phyloP scores from a whole-genome alignment of 2,888 invertebrate species.

The Meiosimyza decipiens region DNA sequence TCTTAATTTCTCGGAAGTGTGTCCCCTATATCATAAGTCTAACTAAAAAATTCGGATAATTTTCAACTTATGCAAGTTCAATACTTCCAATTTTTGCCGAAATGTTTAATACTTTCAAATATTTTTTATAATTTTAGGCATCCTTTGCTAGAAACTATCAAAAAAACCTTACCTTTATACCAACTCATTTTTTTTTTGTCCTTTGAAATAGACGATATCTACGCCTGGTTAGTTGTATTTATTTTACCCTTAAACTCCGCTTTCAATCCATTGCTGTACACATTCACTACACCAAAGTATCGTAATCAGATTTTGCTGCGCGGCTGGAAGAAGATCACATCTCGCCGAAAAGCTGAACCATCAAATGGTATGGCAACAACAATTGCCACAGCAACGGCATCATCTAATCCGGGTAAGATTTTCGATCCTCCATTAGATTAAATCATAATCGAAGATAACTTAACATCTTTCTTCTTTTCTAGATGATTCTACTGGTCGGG shows the following conservation, averaged over 20 bases:
- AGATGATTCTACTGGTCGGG: constrained; percentile 56
- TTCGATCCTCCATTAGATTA: background rate
- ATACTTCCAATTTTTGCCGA: too few species aligned
- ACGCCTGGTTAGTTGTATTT: constrained; percentile 76
- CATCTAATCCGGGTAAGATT: constrained; percentile 58
- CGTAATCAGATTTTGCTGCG: constrained; percentile 68
- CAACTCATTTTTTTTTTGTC: background rate
- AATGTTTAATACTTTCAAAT: too few species aligned
- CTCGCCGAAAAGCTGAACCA: constrained; percentile 61
- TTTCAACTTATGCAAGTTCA: too few species aligned
- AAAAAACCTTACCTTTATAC: background rate
- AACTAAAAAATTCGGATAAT: too few species aligned
- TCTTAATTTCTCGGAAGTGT: too few species aligned
- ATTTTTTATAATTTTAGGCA: too few species aligned
- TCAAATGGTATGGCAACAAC: constrained; percentile 60
- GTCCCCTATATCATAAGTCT: too few species aligned
- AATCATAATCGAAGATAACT: background rate
- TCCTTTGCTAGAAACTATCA: constrained; percentile 15
- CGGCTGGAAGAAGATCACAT: constrained; percentile 66
- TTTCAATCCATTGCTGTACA: constrained; percentile 75
- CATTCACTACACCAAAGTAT: constrained; percentile 76
- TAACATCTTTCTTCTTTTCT: constrained; percentile 29
- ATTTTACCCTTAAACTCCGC: constrained; percentile 76
- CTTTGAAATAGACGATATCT: constrained; percentile 69
- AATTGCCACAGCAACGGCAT: constrained; percentile 59